phyloP scores from a whole-genome alignment of 2,888 invertebrate species.

The Asteroscopus sphinx region DNA sequence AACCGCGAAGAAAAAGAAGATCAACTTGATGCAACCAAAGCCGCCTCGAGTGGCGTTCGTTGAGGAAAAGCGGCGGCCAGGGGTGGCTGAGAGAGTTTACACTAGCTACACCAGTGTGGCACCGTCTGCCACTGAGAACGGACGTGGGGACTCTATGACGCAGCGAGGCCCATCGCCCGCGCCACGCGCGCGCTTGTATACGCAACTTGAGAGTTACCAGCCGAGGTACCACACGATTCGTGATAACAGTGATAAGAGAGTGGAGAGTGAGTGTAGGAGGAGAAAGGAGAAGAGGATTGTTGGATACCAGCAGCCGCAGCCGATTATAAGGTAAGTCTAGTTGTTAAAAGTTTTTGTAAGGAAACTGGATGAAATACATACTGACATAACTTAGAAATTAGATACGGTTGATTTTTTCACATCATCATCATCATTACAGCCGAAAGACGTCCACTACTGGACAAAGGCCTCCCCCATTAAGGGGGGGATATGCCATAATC shows the following conservation, averaged over 20 bases:
- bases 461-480: too few species aligned
- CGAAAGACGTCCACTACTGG: too few species aligned
- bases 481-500: too few species aligned
- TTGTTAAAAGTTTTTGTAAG: not conserved
- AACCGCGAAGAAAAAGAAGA: constrained; percentile 89
- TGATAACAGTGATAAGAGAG: constrained; percentile 84
- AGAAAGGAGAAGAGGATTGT: constrained; percentile 79
- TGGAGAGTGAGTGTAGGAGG: constrained; percentile 84
- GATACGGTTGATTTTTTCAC: too few species aligned
- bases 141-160: constrained; percentile 78
- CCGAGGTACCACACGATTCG: constrained; percentile 87
- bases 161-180: constrained; percentile 77
- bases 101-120: constrained; percentile 75
- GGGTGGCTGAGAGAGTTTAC: constrained; percentile 77
- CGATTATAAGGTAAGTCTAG: constrained; percentile 73
- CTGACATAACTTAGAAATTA: too few species aligned
- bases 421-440: too few species aligned
- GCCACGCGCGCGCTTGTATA: constrained; percentile 84
- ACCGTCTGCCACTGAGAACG: constrained; percentile 71
- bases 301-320: constrained; percentile 68
- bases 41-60: constrained; percentile 84
- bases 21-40: constrained; percentile 86
- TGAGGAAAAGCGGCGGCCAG: constrained; percentile 82
- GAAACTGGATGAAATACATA: too few species aligned
- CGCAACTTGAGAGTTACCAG: constrained; percentile 88